These are phyloP conservation scores for Chrysomallon squamiferum DNA, from an alignment of 1,140 invertebrate genomes.

Conservation along the genomic window DNA sequence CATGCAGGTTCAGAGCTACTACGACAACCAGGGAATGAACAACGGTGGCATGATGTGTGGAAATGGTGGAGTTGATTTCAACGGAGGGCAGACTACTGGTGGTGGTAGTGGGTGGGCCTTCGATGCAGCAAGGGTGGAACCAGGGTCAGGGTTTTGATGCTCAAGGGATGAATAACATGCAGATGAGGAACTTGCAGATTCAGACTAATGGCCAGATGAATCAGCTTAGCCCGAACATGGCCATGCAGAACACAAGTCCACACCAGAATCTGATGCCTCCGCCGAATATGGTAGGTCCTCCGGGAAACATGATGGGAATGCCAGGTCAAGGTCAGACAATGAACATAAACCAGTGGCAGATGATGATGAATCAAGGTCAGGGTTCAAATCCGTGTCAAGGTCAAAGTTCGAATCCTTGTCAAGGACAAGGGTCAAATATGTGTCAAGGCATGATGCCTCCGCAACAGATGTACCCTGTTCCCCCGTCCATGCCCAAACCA, in stretches of 20 bases:
- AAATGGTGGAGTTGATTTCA: background rate
- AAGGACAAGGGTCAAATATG: conserved; percentile 9
- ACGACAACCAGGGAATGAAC: conserved; percentile 27
- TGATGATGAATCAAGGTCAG: conserved; percentile 20
- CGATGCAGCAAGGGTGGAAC: conserved; percentile 12
- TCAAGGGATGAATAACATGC: conserved; percentile 16
- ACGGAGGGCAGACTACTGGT: conserved; percentile 4
- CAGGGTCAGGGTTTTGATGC: background rate
- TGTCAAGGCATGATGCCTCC: conserved; percentile 9
- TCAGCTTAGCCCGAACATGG: conserved; percentile 9
- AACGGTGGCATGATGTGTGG: conserved; percentile 1
- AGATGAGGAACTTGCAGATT: conserved; percentile 30
- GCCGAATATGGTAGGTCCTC: conserved; percentile 1
- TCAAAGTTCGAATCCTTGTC: conserved; percentile 20
- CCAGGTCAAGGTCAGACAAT: conserved; percentile 8
- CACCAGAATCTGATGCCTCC: conserved; percentile 7
- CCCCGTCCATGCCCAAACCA: conserved; percentile 41
- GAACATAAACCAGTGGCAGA: conserved; percentile 57
- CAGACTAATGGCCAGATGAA: conserved; percentile 13
- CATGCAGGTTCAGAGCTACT: conserved; percentile 36
- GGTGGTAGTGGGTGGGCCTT: conserved; percentile 3
- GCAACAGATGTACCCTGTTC: conserved; percentile 18
- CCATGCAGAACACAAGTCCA: conserved; percentile 7
- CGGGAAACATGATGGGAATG: conserved; percentile 6
- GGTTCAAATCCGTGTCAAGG: background rate